Base-by-base conservation (phyloP, 2,888 invertebrate species). In the Meandrusa payeni region DNA sequence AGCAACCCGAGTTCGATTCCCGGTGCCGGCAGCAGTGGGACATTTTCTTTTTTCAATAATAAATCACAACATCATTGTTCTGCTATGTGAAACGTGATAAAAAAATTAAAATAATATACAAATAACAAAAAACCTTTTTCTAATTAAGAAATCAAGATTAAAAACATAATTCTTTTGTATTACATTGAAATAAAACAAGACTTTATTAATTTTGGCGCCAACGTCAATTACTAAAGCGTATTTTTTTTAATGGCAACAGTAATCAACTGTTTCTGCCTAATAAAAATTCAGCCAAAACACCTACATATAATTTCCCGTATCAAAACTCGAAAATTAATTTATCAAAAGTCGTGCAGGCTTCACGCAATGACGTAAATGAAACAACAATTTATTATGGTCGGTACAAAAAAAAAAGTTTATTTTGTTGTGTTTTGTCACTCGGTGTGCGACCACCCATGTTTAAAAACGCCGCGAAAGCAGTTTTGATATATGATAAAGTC, bases 361-460 rank as follows among this genome's bases (percentile, higher is more conserved):
- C 28, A 26, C 20, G 32, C 41, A 26, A 42, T 40, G 41, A 29
- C 31, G 31, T 32, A 33, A 24, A 42, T 29, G 20, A 29, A 46
- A 39, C 36, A 46, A 38, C 29, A 20, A 46, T 38, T 31, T 44
- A 34, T 42, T 19, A 10, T 43, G 19, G n/a, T 19, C 24, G 10
- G n/a, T n/a, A n/a, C n/a, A 13, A 24, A 23, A 44, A 43, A 41
- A 46, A 40, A 32, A 32, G 33, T 39, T 13, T 39, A 46, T 42
- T 44, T 41, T 43, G 38, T 47, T 29, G 3, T 20, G 29, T 45
- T 45, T 40, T 40, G 39, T 45, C 39, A 34, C 39, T 34, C 22
- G 19, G 24, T 24, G 38, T 24, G 28, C 33, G 49, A 49, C 49
- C 49, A 49, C 49, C 49, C 49, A 46, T 43, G 46, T 29, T 48